These are phyloP conservation scores for Myrmecobius fasciatus DNA, from an alignment of 2,113 vertebrate species.

Conservation along the genomic window DNA sequence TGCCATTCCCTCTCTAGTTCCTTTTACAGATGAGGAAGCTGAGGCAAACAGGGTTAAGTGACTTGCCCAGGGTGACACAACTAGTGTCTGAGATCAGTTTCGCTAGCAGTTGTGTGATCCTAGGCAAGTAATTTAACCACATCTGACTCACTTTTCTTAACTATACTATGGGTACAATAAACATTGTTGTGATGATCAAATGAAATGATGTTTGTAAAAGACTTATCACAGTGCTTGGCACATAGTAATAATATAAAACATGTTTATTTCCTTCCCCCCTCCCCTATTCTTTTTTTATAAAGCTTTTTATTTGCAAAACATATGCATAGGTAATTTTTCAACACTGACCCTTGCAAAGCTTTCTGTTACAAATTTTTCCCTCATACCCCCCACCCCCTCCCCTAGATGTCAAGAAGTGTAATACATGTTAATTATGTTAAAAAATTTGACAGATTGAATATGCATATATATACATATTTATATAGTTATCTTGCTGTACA, in stretches of 20 bases:
- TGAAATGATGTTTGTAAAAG: neutral
- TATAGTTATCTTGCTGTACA: too few species aligned
- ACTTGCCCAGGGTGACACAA: neutral
- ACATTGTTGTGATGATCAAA: neutral
- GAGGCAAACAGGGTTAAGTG: neutral
- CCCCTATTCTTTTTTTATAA: neutral
- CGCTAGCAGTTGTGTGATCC: neutral
- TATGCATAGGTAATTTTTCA: too few species aligned
- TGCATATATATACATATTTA: too few species aligned
- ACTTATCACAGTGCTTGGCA: neutral
- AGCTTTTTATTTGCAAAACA: too few species aligned
- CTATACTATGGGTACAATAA: neutral
- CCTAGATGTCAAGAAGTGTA: too few species aligned
- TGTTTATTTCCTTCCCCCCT: neutral
- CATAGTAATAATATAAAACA: neutral
- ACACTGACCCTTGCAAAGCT: too few species aligned
- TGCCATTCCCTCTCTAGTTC: neutral
- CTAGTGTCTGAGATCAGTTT: too few species aligned
- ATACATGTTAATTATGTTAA: too few species aligned
- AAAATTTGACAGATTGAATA: too few species aligned
- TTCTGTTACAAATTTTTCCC: too few species aligned
- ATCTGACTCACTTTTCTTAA: neutral
- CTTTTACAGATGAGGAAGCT: neutral
- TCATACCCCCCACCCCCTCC: too few species aligned
- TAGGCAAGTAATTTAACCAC: neutral